phyloP scores from a whole-genome alignment of 2,113 vertebrate genomes.

The Tympanuchus pallidicinctus region DNA sequence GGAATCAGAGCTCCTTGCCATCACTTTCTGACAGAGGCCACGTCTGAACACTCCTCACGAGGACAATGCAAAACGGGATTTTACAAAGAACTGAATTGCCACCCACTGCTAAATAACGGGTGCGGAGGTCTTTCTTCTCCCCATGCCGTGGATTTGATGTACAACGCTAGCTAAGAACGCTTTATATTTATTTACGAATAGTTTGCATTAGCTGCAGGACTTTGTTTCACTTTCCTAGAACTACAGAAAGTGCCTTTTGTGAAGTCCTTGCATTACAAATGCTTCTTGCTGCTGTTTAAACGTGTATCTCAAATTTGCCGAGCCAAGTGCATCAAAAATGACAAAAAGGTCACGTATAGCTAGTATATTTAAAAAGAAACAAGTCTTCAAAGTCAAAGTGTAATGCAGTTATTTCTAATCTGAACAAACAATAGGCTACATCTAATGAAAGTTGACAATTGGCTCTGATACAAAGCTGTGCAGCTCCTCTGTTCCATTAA shows the following conservation, averaged over 20 bases:
- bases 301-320: slow-evolving; percentile 25
- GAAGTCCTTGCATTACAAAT: neutral
- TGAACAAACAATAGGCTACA: slow-evolving; percentile 58
- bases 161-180: neutral
- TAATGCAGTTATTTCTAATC: slow-evolving; percentile 68
- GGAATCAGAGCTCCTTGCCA: slow-evolving; percentile 45
- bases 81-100: neutral
- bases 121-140: neutral
- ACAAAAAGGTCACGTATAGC: slow-evolving; percentile 57
- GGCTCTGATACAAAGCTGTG: slow-evolving; percentile 62
- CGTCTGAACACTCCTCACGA: slow-evolving; percentile 9
- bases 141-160: neutral
- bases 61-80: neutral
- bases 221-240: neutral
- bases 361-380: slow-evolving; percentile 59
- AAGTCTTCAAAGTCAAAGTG: slow-evolving; percentile 66
- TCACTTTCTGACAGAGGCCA: slow-evolving; percentile 56
- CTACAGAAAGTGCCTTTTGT: neutral
- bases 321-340: slow-evolving; percentile 53
- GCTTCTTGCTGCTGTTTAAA: slow-evolving; percentile 32
- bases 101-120: neutral
- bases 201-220: neutral
- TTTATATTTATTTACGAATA: neutral
- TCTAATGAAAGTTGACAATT: slow-evolving; percentile 71
- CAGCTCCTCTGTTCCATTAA: slow-evolving; percentile 59